These are phyloP conservation scores for Psophia crepitans DNA, from an alignment of 2,113 vertebrate genomes.

Conservation along the genomic window DNA sequence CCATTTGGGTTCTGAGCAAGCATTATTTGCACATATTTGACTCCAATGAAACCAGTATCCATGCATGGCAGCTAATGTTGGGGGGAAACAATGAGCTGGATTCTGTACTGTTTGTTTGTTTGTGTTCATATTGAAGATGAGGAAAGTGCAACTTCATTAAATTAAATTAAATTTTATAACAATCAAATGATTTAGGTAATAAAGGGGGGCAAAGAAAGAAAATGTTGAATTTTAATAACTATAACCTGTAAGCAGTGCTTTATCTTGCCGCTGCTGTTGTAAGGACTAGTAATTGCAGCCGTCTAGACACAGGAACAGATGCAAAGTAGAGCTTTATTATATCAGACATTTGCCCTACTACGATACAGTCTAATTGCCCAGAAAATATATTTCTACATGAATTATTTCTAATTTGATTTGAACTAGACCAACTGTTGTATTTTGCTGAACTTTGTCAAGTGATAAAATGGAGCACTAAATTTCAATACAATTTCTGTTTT, in stretches of 20 bases:
- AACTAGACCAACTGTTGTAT: constrained; percentile 94
- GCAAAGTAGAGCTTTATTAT: constrained; percentile 82
- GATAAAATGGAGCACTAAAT: constrained; percentile 67
- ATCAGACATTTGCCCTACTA: constrained; percentile 87
- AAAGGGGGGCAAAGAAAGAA: constrained; percentile 66
- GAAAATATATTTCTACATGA: constrained; percentile 94
- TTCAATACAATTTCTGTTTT: constrained; percentile 25
- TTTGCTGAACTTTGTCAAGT: constrained; percentile 68
- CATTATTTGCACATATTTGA: constrained; percentile 30
- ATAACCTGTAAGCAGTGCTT: constrained; percentile 63
- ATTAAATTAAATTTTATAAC: constrained; percentile 71
- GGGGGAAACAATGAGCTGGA: constrained; percentile 46
- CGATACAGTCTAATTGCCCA: constrained; percentile 92
- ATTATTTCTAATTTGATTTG: constrained; percentile 95
- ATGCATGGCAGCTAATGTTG: not conserved
- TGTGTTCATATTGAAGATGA: constrained; percentile 19
- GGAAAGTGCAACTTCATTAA: constrained; percentile 64
- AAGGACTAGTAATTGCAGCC: constrained; percentile 73
- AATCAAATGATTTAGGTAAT: constrained; percentile 68
- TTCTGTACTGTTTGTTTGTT: constrained; percentile 34
- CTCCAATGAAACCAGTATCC: constrained; percentile 12
- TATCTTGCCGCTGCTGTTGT: constrained; percentile 62
- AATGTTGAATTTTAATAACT: constrained; percentile 63
- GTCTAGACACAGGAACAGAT: constrained; percentile 86
- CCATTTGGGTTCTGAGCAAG: not conserved